These are phyloP conservation scores for Tachystola acroxantha DNA, from an alignment of 2,888 invertebrate species.

Conservation along the genomic window DNA sequence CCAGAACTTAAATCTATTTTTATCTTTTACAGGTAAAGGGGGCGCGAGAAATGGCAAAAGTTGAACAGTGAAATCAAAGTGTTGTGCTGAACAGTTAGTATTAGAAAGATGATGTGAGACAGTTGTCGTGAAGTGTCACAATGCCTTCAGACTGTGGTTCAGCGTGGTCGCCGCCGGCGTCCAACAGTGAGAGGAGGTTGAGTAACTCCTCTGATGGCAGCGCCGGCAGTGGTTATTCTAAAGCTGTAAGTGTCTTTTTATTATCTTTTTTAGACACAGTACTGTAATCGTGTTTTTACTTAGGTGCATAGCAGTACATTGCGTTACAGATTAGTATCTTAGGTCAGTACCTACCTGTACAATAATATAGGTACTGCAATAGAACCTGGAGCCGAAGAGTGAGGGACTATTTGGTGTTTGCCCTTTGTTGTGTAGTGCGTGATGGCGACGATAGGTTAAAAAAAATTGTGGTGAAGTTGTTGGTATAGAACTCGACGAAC, in stretches of 20 bases:
- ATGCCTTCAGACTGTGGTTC: slow-evolving; percentile 74
- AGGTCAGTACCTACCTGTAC: no score
- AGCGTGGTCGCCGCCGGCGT: slow-evolving; percentile 70
- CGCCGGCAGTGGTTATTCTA: slow-evolving; percentile 71
- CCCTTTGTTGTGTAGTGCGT: no score
- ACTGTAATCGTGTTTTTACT: no score
- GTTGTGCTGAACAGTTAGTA: slow-evolving; percentile 37
- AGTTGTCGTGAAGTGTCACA: slow-evolving; percentile 37
- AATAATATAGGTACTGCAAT: no score
- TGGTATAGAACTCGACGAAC: no score
- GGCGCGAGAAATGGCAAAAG: slow-evolving; percentile 50
- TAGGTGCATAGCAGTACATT: no score
- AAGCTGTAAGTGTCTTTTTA: slow-evolving; percentile 57
- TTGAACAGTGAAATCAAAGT: slow-evolving; percentile 57
- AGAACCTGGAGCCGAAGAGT: no score
- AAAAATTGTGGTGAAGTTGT: no score
- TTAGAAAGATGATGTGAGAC: slow-evolving; percentile 52
- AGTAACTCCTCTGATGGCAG: slow-evolving; percentile 75
- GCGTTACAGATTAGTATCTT: no score
- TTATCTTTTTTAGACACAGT: background rate
- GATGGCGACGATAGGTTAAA: no score
- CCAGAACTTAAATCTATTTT: no score
- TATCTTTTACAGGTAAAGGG: slow-evolving; percentile 52
- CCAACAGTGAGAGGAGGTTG: slow-evolving; percentile 66
- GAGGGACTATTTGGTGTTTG: no score